These are phyloP conservation scores for Pterostichus madidus DNA, from an alignment of 2,888 invertebrate genomes.

Conservation along the genomic window DNA sequence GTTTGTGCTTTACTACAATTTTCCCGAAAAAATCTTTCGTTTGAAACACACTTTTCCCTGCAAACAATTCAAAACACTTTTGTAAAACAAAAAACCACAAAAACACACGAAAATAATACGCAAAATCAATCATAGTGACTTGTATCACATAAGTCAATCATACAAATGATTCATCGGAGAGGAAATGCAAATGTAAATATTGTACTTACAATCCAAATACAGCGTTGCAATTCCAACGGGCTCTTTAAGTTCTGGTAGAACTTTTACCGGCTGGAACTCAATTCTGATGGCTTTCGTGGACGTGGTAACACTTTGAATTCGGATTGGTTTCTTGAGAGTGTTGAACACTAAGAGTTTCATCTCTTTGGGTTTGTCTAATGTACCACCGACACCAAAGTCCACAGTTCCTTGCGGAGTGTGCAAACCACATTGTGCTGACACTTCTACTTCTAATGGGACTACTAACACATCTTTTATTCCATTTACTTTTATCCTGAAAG, in stretches of 20 bases:
- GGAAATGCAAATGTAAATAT: constrained; percentile 19
- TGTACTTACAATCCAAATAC: constrained; percentile 84
- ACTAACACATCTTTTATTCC: constrained; percentile 85
- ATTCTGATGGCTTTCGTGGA: constrained; percentile 84
- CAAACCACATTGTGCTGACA: constrained; percentile 84
- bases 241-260: constrained; percentile 82
- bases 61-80: constrained; percentile 68
- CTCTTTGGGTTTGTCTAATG: constrained; percentile 82
- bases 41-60: constrained; percentile 80
- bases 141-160: no score
- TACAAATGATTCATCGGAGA: no score
- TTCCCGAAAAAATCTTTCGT: constrained; percentile 80
- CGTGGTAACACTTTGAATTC: constrained; percentile 82
- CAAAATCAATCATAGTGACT: not conserved
- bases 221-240: constrained; percentile 84
- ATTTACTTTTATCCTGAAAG: constrained; percentile 84
- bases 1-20: constrained; percentile 79
- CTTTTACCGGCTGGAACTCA: constrained; percentile 83
- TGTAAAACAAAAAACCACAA: not conserved
- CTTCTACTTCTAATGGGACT: constrained; percentile 91
- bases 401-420: constrained; percentile 88
- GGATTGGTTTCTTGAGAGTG: constrained; percentile 83
- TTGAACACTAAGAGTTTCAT: constrained; percentile 83
- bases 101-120: constrained; percentile 1
- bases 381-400: constrained; percentile 91